Base-by-base conservation (phyloP, 1,140 invertebrate species). In the Acromyrmex heyeri region DNA sequence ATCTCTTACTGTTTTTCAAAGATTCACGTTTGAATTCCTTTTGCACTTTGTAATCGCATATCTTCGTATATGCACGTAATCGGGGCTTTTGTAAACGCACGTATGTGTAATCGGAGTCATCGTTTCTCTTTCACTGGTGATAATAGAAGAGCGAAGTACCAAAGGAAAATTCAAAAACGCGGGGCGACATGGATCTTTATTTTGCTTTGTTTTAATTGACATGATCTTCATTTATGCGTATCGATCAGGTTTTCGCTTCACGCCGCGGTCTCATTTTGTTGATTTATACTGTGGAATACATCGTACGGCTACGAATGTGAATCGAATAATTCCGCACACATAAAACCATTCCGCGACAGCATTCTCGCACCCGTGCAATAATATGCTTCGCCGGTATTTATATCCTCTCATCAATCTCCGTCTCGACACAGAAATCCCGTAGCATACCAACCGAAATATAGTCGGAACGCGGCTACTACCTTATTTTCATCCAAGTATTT, bases 401-500 rank as follows among this genome's bases (percentile, higher is more conserved):
- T 82, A 82, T 82, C 69, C 67, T 72, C 79, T 73, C 67, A 73
- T 82, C 79, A 82, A 82, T 82, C 67, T 82, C 79, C 27, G 79
- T 82, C 67, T 21, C 53, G 27, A 61, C 67, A 73, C 53, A 73
- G 69, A 82, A 73, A 73, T 82, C 67, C 53, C n/a, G 50, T 81
- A 48, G 27, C 38, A 65, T 18, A 78, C 18, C 44, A 16, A 18
- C 61, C 61, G 30, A 79, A 79, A 79, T 79, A 79, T 67, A 34
- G 7, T 24, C 18, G 48, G 48, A 70, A 82, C 53, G 62, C 44
- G 16, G 53, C 34, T 30, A 34, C 12, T 14, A 72, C 27, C 16
- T 44, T 48, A 82, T 61, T 61, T 73, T 72, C 16, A 72, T 48
- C 67, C 70, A 59, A 24, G 27, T 82, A 82, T 61, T 61, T 65